phyloP scores from a whole-genome alignment of 2,888 invertebrate species.

The Eristalis intricaria region DNA sequence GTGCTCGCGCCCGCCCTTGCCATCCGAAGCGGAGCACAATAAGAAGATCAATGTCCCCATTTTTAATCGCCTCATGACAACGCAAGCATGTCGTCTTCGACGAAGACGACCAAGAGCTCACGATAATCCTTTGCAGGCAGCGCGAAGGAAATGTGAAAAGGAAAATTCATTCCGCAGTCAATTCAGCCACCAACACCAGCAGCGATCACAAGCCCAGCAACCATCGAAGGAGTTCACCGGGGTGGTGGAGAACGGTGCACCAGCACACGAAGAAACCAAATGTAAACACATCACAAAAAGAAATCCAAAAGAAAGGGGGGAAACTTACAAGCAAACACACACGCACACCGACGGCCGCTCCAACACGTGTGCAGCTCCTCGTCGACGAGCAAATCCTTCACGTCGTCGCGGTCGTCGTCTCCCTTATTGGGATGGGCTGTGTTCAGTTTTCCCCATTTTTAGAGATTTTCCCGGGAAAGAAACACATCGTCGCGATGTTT shows the following conservation, averaged over 20 bases:
- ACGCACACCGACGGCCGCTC: not conserved
- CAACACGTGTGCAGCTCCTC: constrained; percentile 13
- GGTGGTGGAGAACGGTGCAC: not conserved
- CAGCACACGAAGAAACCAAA: constrained; percentile 38
- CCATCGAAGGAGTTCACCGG: not conserved
- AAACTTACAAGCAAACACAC: constrained; percentile 39
- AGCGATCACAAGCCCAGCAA: not conserved
- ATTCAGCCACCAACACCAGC: constrained; percentile 31
- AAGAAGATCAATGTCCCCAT: constrained; percentile 70
- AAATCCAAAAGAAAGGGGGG: constrained; percentile 56
- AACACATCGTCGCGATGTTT: constrained; percentile 61
- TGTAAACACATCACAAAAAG: constrained; percentile 41
- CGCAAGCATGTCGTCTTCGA: constrained; percentile 3
- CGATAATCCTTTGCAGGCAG: constrained; percentile 55
- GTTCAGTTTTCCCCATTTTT: constrained; percentile 55
- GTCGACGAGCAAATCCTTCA: constrained; percentile 52
- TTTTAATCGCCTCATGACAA: constrained; percentile 56
- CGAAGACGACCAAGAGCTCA: not conserved
- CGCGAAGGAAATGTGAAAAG: constrained; percentile 52
- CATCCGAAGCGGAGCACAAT: not conserved
- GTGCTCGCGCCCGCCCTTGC: not conserved
- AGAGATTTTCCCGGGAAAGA: constrained; percentile 63
- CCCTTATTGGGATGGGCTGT: constrained; percentile 50
- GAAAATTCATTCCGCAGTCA: constrained; percentile 50
- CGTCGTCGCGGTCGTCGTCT: constrained; percentile 41